Percentiles rank a stretch among this genome's conserved stretches.
phyloP scores from a whole-genome alignment of 2,888 invertebrate species.

The Bibio marci region DNA sequence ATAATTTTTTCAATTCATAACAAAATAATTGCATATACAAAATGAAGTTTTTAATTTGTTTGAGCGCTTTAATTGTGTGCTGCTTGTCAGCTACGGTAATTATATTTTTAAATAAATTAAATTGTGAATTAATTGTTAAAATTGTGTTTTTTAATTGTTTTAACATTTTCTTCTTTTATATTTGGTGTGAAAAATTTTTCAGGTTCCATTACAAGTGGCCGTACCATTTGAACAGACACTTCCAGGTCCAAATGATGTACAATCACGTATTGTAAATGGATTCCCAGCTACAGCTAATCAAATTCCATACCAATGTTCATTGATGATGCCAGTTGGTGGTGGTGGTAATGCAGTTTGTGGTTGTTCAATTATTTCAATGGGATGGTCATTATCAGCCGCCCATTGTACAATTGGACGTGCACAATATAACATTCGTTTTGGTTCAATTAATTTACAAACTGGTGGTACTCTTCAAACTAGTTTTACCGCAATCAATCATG shows the following conservation, averaged over 20 bases:
- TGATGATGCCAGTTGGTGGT: not conserved
- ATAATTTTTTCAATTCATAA: no score
- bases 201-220: no score
- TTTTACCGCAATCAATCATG: constrained; percentile 1
- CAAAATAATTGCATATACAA: no score
- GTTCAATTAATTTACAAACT: not conserved
- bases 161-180: no score
- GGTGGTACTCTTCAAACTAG: not conserved
- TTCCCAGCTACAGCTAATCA: not conserved
- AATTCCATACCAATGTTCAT: not conserved
- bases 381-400: not conserved
- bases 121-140: no score
- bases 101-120: no score
- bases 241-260: not conserved
- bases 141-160: no score
- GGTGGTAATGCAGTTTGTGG: constrained; percentile 1
- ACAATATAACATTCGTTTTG: constrained; percentile 1
- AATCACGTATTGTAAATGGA: constrained; percentile 3
- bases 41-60: no score
- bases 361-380: not conserved
- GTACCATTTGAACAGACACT: no score
- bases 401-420: not conserved
- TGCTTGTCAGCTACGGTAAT: no score
- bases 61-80: no score
- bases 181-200: no score